Percentiles rank a stretch among this genome's conserved stretches.
Evolutionary conservation across 2,113 vertebrate species (phyloP).

Genomic region (Gorsachius goisagi): DNA sequence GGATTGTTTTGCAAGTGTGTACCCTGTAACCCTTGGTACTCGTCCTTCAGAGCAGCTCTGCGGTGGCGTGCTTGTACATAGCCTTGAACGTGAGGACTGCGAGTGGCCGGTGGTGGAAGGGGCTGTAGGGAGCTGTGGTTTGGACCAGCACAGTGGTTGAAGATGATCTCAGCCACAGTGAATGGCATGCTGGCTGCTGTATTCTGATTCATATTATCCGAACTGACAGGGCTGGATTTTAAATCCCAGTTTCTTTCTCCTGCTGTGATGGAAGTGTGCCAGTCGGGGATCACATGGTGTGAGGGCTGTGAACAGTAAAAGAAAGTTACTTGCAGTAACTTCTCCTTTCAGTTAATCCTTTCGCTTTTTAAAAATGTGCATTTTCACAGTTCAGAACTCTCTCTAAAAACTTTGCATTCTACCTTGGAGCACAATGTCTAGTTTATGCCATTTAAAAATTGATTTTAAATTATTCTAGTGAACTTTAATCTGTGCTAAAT

Average conservation of each 20-base stretch:
- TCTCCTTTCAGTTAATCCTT: not conserved
- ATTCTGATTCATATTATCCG: not conserved
- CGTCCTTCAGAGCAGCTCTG: not conserved
- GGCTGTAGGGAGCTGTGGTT: conserved; percentile 4
- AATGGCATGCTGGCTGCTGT: not conserved
- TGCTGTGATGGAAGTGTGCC: not conserved
- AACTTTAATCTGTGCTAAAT: not conserved
- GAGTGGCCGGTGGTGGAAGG: not conserved
- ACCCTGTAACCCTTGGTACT: not conserved
- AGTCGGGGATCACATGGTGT: not conserved
- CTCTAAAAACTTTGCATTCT: not conserved
- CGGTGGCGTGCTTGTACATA: accelerated
- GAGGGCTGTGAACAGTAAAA: not conserved
- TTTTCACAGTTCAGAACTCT: not conserved
- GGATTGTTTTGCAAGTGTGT: conserved; percentile 2
- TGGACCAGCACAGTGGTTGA: not conserved
- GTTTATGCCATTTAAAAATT: not conserved
- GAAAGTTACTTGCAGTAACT: conserved; percentile 27
- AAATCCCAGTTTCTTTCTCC: not conserved
- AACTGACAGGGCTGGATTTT: not conserved
- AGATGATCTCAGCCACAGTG: not conserved
- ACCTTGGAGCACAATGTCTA: not conserved
- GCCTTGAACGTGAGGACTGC: not conserved
- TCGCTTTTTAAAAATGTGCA: not conserved
- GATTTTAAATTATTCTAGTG: not conserved